Base-by-base conservation (phyloP, 2,797 vertebrate species). In the Poecilia wingei region DNA sequence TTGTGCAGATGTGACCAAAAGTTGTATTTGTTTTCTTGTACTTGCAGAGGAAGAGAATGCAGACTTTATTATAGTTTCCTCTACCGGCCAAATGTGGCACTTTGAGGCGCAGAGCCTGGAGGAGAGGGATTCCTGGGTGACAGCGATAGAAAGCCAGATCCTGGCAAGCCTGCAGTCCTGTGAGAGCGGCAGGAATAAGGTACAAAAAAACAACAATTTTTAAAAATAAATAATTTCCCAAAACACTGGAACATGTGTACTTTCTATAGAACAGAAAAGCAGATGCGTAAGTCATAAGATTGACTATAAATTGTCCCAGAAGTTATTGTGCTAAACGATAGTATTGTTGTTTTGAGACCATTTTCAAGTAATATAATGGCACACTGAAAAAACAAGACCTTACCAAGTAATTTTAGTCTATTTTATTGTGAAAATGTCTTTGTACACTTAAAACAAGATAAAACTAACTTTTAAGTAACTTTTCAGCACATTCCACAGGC, bases 101-200 rank as follows among this genome's bases (percentile, higher is more conserved):
- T 99, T 99, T 1, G 98, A 99, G 93, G 97, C 98, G 0, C 89
- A 94, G 89, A 98, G 96, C 90, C 96, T 97, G 69, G 98, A 99
- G 92, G 98, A 99, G 33, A 94, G 98, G 4, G 98, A 99, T 70
- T 94, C 96, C 8, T 99, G 98, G 98, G 98, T 99, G 72, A 93
- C 96, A 39, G 98, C 98, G 25, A 99, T 99, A 3, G 97, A 99
- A 91, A 98, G 97, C 88, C 98, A 99, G 95, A 99, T 99, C 91
- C 95, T 99, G 79, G 98, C 98, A 51, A 98, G 98, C 87, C 95
- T 99, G 82, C 98, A 99, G 86, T 97, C 97, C 87, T 99, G 98
- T 36, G 98, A 98, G 92, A 99, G 98, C 82, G 96, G 97, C 93
- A 97, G 97, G 80, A 98, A 98, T 95, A 99, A 98, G 97, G 97